Conservation (phyloP, 37 sponge, comb jelly and placozoan genomes). For the Theonella swinhoei region DNA sequence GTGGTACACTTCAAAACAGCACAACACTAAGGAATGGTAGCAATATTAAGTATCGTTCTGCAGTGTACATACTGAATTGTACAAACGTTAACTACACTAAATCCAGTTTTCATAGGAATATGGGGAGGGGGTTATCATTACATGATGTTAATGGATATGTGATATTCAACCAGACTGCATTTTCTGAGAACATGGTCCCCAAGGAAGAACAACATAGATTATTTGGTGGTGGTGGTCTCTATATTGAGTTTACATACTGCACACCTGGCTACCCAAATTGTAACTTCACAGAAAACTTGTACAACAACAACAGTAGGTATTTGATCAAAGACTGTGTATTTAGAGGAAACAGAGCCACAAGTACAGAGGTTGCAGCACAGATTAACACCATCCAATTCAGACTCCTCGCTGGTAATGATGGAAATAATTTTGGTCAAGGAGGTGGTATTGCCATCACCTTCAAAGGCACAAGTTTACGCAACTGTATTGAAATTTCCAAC, state of each 20-base stretch:
- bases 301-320: background rate
- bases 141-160: slow-evolving; percentile 24
- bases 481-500: background rate
- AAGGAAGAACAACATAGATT: background rate
- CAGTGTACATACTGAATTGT: slow-evolving; percentile 20
- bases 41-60: background rate
- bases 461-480: background rate
- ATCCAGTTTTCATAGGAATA: background rate
- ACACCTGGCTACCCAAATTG: background rate
- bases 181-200: background rate
- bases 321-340: background rate
- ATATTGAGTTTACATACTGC: slow-evolving; percentile 22
- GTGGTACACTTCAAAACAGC: background rate
- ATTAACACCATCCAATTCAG: background rate
- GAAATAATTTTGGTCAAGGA: background rate
- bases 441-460: background rate
- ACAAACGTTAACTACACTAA: background rate
- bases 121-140: slow-evolving; percentile 5
- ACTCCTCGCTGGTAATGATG: background rate
- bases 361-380: background rate
- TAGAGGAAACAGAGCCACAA: background rate
- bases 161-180: background rate
- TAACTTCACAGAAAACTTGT: background rate
- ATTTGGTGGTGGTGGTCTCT: slow-evolving; percentile 24
- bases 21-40: background rate